Percentiles rank a stretch among this genome's conserved stretches.
Conservation (phyloP, 64 coral and sea anemone genomes). For the Acropora tenuis region DNA sequence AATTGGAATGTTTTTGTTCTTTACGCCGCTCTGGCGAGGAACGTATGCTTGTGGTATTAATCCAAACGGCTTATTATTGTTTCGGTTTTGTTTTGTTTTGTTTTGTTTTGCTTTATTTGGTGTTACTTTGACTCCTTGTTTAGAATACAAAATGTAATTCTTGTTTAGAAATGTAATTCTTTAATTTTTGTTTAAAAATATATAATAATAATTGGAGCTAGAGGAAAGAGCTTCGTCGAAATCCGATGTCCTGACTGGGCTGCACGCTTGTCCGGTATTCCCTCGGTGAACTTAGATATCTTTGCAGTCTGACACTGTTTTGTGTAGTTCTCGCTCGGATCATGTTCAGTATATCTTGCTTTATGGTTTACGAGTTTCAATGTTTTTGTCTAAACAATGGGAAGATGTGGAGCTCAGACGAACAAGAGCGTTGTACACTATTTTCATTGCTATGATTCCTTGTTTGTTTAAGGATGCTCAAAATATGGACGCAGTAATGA, state of each 20-base stretch:
- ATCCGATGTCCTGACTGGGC: neutral
- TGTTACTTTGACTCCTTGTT: no score
- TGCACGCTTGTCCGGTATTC: neutral
- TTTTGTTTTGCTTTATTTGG: no score
- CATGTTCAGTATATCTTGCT: no score
- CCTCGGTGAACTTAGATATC: neutral
- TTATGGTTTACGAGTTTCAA: neutral
- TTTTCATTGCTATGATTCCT: no score
- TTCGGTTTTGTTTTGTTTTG: no score
- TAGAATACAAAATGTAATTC: no score
- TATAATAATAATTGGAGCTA: neutral
- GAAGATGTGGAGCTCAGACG: neutral
- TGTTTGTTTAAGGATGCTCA: constrained; percentile 14
- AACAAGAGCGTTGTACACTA: neutral
- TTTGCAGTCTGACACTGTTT: neutral
- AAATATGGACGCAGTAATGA: constrained; percentile 12
- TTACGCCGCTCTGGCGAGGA: constrained; percentile 3
- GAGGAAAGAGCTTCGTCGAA: neutral
- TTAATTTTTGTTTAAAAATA: no score
- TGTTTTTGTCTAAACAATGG: neutral
- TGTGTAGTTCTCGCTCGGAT: no score
- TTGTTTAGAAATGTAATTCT: no score
- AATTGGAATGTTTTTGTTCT: neutral
- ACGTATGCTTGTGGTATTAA: neutral
- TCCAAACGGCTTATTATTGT: neutral